Evolutionary conservation across 2,113 vertebrate species (phyloP).

Genomic region (Empidonax traillii): DNA sequence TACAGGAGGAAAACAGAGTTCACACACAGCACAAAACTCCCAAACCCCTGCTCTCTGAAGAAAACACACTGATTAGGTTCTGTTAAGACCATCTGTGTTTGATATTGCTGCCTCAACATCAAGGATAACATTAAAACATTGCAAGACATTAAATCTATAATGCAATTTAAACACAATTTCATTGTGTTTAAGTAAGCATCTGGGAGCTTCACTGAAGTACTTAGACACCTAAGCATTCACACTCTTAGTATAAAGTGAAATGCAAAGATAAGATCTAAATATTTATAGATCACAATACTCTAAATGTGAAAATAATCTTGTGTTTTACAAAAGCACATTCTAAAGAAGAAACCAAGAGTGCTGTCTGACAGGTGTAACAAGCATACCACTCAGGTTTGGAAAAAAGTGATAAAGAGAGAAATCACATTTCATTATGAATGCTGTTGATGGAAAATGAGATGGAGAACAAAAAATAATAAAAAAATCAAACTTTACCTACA

Average conservation of each 20-base stretch:
- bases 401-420: background rate
- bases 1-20: constrained; percentile 45
- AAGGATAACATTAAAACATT: background rate
- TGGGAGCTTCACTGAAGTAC: background rate
- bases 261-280: background rate
- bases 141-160: background rate
- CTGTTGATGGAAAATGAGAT: background rate
- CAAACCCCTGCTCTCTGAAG: background rate
- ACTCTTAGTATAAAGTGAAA: background rate
- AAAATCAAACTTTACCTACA: background rate
- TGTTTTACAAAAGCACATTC: background rate
- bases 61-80: background rate
- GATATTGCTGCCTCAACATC: background rate
- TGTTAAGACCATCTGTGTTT: background rate
- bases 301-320: background rate
- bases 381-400: background rate
- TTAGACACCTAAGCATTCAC: background rate
- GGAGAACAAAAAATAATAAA: background rate
- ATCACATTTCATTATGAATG: background rate
- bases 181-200: background rate
- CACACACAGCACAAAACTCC: background rate
- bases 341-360: background rate
- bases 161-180: background rate
- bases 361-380: background rate
- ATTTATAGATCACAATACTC: background rate